Evolutionary conservation across 2,113 vertebrate genomes (phyloP).

Genomic region (Triplophysa rosa): DNA sequence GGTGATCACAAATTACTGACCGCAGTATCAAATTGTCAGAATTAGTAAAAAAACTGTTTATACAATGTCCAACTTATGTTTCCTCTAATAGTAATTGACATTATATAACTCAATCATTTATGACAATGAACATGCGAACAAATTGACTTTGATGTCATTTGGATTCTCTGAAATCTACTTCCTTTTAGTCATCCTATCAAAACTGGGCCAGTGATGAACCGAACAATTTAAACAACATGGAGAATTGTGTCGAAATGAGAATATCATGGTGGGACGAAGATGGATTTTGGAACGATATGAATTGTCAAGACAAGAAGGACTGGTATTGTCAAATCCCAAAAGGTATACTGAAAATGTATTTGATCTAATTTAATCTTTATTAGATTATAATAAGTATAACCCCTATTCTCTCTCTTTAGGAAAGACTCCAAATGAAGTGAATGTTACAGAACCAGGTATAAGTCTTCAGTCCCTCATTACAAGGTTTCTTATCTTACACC

Average conservation of each 20-base stretch:
- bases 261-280: conserved; percentile 37
- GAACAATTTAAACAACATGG: conserved; percentile 84
- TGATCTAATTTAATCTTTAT: neutral
- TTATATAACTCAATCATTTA: too few relatives aligned
- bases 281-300: conserved; percentile 82
- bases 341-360: conserved; percentile 73
- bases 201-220: conserved; percentile 90
- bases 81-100: too few relatives aligned
- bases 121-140: neutral
- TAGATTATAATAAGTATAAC: neutral
- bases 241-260: conserved; percentile 82
- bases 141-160: neutral
- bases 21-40: too few relatives aligned
- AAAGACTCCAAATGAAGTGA: conserved; percentile 75
- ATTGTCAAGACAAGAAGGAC: conserved; percentile 81
- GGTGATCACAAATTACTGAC: too few relatives aligned
- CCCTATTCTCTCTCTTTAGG: conserved; percentile 71
- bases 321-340: conserved; percentile 90
- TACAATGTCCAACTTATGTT: too few relatives aligned
- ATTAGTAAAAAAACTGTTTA: too few relatives aligned
- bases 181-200: conserved; percentile 79
- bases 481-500: neutral
- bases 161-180: conserved; percentile 25
- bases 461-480: conserved; percentile 51
- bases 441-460: conserved; percentile 72